Evolutionary conservation across 2,113 vertebrate species (phyloP).

Genomic region (Scophthalmus maximus): DNA sequence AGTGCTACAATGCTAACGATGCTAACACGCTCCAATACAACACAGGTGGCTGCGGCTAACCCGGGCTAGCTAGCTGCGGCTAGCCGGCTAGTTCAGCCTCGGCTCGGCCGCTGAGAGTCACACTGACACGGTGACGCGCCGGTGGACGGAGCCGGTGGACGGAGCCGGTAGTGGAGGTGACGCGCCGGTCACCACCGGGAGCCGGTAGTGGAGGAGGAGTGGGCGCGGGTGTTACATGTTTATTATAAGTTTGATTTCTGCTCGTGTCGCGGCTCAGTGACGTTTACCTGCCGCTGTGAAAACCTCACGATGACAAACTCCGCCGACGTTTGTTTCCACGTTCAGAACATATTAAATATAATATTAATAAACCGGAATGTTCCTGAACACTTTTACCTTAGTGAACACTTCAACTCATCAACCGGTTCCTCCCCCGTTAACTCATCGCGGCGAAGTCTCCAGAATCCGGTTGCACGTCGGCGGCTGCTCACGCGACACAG

Average conservation of each 20-base stretch:
- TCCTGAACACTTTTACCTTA: too few relatives aligned
- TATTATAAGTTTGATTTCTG: too few relatives aligned
- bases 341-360: too few relatives aligned
- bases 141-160: background rate
- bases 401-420: too few relatives aligned
- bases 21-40: conserved; percentile 21
- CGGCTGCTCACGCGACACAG: conserved; percentile 16
- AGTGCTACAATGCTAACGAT: conserved; percentile 3
- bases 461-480: conserved; percentile 32
- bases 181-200: background rate
- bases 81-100: conserved; percentile 29
- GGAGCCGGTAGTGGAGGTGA: too few relatives aligned
- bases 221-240: rapidly evolving
- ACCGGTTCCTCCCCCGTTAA: background rate
- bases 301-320: too few relatives aligned
- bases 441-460: conserved; percentile 11
- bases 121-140: background rate
- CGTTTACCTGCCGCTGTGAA: too few relatives aligned
- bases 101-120: background rate
- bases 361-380: too few relatives aligned
- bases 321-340: too few relatives aligned
- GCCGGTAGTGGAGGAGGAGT: rapidly evolving
- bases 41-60: conserved; percentile 30
- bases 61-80: conserved; percentile 39
- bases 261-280: rapidly evolving